A percentile compares a stretch with the other conserved stretches of the same genome.
These are phyloP conservation scores for Leptarthrus brevirostris DNA, from an alignment of 2,888 invertebrate genomes.

Conservation along the genomic window DNA sequence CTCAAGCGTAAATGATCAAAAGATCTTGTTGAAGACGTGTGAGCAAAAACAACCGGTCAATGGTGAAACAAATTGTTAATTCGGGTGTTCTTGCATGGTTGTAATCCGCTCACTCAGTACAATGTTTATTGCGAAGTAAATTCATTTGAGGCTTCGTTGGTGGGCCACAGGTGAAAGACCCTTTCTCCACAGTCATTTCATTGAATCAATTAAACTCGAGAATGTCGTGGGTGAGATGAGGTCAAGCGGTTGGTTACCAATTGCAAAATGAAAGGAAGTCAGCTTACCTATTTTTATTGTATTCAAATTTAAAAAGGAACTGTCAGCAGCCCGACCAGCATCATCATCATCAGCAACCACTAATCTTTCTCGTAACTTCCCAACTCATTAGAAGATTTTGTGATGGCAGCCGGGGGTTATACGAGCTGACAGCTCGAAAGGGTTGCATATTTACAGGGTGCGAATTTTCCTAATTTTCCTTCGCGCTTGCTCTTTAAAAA, in stretches of 20 bases:
- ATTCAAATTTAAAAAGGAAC: not conserved
- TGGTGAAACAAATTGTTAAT: conserved; percentile 1
- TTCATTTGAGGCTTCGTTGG: too few relatives aligned
- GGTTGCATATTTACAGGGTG: not conserved
- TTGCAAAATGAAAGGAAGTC: not conserved
- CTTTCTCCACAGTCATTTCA: too few relatives aligned
- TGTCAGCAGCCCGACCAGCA: not conserved
- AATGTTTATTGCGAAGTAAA: too few relatives aligned
- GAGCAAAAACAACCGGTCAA: not conserved
- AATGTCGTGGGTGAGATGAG: too few relatives aligned
- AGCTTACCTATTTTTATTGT: not conserved
- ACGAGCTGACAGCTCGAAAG: not conserved
- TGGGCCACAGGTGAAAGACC: too few relatives aligned
- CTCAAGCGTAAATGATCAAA: not conserved
- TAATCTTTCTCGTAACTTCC: not conserved
- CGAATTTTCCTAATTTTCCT: conserved; percentile 33
- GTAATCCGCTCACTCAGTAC: too few relatives aligned
- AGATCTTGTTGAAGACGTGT: not conserved
- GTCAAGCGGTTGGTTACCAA: too few relatives aligned
- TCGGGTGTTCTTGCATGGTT: too few relatives aligned
- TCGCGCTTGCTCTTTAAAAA: conserved; percentile 10
- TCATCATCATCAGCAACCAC: not conserved
- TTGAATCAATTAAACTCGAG: too few relatives aligned
- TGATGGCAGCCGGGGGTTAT: not conserved
- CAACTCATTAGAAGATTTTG: not conserved